phyloP scores from a whole-genome alignment of 2,797 vertebrate genomes.

The Channallabes apus region DNA sequence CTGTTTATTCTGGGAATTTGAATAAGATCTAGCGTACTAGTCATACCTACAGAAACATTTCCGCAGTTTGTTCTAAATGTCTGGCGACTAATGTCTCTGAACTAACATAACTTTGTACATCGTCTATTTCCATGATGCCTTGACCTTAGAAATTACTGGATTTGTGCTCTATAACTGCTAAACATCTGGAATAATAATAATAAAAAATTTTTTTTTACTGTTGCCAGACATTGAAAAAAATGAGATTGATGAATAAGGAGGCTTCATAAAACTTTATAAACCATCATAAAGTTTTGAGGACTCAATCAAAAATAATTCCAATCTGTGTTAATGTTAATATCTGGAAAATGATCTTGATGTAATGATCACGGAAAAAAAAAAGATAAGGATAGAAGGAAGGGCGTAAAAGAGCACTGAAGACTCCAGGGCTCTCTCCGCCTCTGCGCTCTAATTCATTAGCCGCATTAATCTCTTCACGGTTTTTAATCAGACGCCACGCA shows the following conservation, averaged over 20 bases:
- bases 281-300: neutral
- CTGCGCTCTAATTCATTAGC: conserved; percentile 57
- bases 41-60: neutral
- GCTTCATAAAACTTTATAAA: conserved; percentile 8
- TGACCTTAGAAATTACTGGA: no score
- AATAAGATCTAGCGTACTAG: neutral
- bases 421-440: conserved; percentile 37
- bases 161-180: neutral
- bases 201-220: neutral
- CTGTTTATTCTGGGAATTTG: neutral
- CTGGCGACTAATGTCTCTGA: neutral
- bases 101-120: neutral
- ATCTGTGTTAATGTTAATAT: conserved; percentile 3
- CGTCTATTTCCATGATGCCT: no score
- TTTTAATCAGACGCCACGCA: conserved; percentile 65
- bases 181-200: neutral
- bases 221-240: neutral
- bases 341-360: neutral
- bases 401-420: neutral
- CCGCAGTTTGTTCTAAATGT: neutral
- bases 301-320: neutral
- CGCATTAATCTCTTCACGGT: conserved; percentile 63
- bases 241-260: neutral
- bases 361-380: neutral
- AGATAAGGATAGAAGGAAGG: conserved; percentile 5